Conservation (phyloP, 2,113 vertebrate genomes). For the Vimba vimba region DNA sequence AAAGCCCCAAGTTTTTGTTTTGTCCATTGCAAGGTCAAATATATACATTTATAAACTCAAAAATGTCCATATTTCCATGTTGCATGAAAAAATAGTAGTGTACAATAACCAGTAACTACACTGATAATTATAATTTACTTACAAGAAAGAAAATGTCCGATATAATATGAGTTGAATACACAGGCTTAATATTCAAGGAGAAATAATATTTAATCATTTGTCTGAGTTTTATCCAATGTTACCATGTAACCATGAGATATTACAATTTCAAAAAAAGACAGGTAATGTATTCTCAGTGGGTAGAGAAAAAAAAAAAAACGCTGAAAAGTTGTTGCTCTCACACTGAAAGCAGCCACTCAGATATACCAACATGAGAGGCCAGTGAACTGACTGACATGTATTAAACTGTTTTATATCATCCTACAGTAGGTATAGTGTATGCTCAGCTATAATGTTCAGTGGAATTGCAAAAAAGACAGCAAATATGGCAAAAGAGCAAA, state of each 20-base stretch:
- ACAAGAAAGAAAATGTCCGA: background rate
- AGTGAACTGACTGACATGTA: background rate
- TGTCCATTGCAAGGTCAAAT: background rate
- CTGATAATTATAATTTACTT: background rate
- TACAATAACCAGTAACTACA: background rate
- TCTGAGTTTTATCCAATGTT: background rate
- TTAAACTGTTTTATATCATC: background rate
- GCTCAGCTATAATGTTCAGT: background rate
- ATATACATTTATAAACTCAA: background rate
- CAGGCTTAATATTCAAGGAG: background rate
- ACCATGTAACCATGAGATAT: background rate
- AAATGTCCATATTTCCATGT: background rate
- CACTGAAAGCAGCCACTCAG: background rate
- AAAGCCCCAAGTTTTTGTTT: background rate
- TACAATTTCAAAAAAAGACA: background rate
- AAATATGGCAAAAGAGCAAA: slow-evolving; percentile 1
- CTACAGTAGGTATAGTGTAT: background rate
- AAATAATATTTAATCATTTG: background rate
- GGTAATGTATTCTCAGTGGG: background rate
- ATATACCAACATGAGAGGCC: background rate
- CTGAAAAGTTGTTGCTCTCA: background rate
- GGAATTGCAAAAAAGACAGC: no score
- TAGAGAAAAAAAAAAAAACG: background rate
- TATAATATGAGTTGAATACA: background rate
- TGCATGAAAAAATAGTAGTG: background rate